These are phyloP conservation scores for Andrena praecox DNA, from an alignment of 2,888 invertebrate species.

Conservation along the genomic window DNA sequence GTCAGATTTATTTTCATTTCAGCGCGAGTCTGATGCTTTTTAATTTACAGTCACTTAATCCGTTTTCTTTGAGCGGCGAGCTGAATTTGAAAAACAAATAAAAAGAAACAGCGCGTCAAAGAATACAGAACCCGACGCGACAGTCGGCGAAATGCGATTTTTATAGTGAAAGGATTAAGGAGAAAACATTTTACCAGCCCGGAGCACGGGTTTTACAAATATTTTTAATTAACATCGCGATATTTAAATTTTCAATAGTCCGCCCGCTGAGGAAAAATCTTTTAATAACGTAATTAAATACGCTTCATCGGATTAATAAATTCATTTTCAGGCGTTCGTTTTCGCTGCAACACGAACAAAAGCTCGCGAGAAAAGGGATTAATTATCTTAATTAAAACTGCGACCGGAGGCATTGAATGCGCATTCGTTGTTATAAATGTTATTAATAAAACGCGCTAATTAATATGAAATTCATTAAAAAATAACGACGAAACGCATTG, in stretches of 20 bases:
- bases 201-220: background rate
- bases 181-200: background rate
- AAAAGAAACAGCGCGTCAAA: background rate
- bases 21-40: constrained; percentile 13
- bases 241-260: constrained; percentile 31
- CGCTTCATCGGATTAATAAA: constrained; percentile 48
- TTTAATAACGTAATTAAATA: constrained; percentile 42
- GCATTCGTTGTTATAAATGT: constrained; percentile 20
- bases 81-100: constrained; percentile 21
- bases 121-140: background rate
- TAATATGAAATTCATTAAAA: background rate
- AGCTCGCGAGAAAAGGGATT: constrained; percentile 22
- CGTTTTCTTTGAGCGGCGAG: background rate
- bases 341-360: constrained; percentile 10
- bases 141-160: constrained; percentile 14
- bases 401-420: constrained; percentile 23
- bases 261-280: constrained; percentile 6
- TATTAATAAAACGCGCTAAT: constrained; percentile 19
- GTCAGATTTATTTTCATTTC: constrained; percentile 29
- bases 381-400: constrained; percentile 56
- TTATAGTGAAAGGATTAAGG: background rate
- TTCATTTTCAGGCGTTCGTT: constrained; percentile 31
- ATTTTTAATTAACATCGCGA: constrained; percentile 25
- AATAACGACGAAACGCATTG: background rate
- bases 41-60: constrained; percentile 4